Conservation (phyloP, 1,140 invertebrate genomes). For the Drosophila jambulina region DNA sequence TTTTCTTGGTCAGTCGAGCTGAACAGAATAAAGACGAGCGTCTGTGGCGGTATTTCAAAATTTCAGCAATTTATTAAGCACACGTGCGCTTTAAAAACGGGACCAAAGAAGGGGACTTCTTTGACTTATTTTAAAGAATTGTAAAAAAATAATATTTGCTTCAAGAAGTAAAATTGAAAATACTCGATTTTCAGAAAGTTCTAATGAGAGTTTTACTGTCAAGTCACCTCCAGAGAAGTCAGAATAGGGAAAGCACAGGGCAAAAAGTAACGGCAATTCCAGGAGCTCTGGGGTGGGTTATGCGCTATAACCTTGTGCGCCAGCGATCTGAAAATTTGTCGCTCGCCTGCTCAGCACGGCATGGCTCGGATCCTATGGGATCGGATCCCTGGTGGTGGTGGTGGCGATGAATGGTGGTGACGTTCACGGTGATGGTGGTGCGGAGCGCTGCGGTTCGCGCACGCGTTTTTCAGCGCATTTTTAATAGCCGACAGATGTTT, state of each 20-base stretch:
- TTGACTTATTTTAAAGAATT: background rate
- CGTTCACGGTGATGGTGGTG: conserved; percentile 50
- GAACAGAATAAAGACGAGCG: conserved; percentile 54
- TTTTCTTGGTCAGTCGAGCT: conserved; percentile 66
- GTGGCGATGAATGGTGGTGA: conserved; percentile 38
- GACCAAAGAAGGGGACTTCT: background rate
- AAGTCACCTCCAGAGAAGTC: background rate
- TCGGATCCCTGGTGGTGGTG: conserved; percentile 5
- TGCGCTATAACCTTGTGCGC: conserved; percentile 25
- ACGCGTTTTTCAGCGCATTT: conserved; percentile 80
- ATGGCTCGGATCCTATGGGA: background rate
- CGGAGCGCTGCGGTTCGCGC: conserved; percentile 50
- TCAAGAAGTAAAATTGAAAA: background rate
- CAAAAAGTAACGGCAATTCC: conserved; percentile 45
- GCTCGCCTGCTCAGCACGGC: conserved; percentile 30
- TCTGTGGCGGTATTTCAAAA: conserved; percentile 60
- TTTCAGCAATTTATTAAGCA: conserved; percentile 62
- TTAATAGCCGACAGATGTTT: conserved; percentile 84
- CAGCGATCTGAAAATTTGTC: conserved; percentile 75
- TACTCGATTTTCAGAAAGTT: background rate
- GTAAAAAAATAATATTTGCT: too few relatives aligned
- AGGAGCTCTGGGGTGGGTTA: conserved; percentile 24
- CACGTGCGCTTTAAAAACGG: conserved; percentile 56
- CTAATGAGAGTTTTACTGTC: background rate
- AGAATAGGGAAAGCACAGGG: conserved; percentile 11